Evolutionary conservation across 2,113 vertebrate genomes (phyloP).

Genomic region (Otis tarda): DNA sequence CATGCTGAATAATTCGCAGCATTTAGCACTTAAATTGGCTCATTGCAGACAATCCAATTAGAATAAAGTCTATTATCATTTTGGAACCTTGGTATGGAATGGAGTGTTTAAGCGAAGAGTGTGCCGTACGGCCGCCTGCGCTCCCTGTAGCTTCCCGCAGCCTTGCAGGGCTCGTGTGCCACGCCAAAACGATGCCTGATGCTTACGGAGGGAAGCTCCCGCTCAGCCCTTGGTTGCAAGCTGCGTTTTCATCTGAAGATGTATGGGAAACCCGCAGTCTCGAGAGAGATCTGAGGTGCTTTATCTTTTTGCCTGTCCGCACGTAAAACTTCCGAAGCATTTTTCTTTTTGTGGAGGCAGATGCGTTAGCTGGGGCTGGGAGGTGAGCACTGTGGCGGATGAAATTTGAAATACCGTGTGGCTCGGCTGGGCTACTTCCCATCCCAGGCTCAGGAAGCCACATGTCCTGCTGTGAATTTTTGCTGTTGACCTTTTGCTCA

Average conservation of each 20-base stretch:
- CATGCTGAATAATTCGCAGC: conserved; percentile 89
- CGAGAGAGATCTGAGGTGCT: not conserved
- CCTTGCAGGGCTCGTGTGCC: conserved; percentile 9
- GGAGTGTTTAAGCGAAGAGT: conserved; percentile 66
- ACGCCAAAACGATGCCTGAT: not conserved
- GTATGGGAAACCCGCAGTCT: not conserved
- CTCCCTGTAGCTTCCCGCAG: not conserved
- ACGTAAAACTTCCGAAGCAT: not conserved
- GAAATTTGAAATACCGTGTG: too few species aligned
- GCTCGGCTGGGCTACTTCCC: not conserved
- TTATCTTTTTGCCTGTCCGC: not conserved
- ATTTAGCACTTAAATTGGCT: conserved; percentile 90
- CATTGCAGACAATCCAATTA: conserved; percentile 87
- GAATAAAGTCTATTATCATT: conserved; percentile 84
- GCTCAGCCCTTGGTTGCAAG: not conserved
- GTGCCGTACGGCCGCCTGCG: conserved; percentile 1
- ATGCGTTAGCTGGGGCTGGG: not conserved
- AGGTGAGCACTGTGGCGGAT: not conserved
- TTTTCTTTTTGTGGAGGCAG: not conserved
- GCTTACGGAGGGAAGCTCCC: not conserved
- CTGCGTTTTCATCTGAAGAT: not conserved
- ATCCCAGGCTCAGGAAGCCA: not conserved
- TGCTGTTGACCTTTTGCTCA: not conserved
- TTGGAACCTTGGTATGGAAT: conserved; percentile 81
- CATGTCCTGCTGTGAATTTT: not conserved